Conservation (phyloP, 2,888 invertebrate genomes). For the Drosophila antonietae region DNA sequence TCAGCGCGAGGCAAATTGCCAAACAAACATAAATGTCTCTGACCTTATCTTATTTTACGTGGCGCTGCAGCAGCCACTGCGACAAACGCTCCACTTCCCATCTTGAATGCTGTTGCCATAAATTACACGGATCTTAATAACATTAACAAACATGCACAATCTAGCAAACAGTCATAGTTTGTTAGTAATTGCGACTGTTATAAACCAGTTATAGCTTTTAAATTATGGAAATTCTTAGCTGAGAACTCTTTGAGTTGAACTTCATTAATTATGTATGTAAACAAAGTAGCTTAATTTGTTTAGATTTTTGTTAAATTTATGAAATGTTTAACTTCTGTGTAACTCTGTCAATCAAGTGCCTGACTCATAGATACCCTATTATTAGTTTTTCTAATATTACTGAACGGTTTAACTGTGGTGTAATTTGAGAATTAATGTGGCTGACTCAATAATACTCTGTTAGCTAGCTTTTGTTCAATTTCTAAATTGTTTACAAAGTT, state of each 20-base stretch:
- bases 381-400: not conserved
- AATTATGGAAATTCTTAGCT: not conserved
- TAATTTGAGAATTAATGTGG: too few species aligned
- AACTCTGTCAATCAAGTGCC: too few species aligned
- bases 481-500: too few species aligned
- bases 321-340: too few species aligned
- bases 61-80: slow-evolving; percentile 57
- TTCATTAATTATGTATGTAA: not conserved
- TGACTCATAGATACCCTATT: not conserved
- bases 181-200: not conserved
- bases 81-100: slow-evolving; percentile 38
- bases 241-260: not conserved
- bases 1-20: not conserved
- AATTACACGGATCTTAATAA: slow-evolving; percentile 9
- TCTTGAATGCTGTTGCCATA: not conserved
- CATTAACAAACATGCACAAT: not conserved
- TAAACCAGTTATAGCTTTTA: not conserved
- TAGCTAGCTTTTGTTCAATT: too few species aligned
- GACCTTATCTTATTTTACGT: slow-evolving; percentile 72
- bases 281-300: not conserved
- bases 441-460: too few species aligned
- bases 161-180: not conserved
- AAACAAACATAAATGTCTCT: slow-evolving; percentile 24
- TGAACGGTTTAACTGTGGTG: too few species aligned
- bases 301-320: not conserved